Evolutionary conservation across 2,888 invertebrate species (phyloP).

Genomic region (Parochlus steinenii): DNA sequence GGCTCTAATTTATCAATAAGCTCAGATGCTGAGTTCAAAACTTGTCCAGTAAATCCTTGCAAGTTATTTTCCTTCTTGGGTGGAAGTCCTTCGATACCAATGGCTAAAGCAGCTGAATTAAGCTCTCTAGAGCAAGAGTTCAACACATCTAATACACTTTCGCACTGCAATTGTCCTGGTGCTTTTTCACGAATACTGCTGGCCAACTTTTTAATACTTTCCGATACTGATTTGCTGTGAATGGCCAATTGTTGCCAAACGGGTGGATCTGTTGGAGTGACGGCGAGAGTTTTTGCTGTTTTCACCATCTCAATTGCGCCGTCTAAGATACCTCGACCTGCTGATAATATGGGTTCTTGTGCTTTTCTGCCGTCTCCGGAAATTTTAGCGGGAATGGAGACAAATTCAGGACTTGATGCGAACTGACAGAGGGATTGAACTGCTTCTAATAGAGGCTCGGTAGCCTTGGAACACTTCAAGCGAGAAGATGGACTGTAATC

Average conservation of each 20-base stretch:
- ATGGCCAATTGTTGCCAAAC: conserved; percentile 89
- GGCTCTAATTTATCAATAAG: conserved; percentile 73
- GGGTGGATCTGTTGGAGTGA: conserved; percentile 76
- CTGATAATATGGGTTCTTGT: conserved; percentile 75
- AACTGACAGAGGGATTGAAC: conserved; percentile 85
- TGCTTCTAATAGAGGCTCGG: conserved; percentile 72
- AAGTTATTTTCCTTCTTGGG: conserved; percentile 55
- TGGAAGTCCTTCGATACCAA: conserved; percentile 62
- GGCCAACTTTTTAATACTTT: conserved; percentile 88
- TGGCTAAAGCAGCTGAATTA: conserved; percentile 75
- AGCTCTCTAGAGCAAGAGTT: conserved; percentile 59
- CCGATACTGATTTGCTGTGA: conserved; percentile 90
- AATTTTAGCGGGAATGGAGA: conserved; percentile 81
- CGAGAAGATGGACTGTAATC: conserved; percentile 67
- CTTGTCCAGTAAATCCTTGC: conserved; percentile 60
- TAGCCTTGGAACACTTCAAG: conserved; percentile 55
- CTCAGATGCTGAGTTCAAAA: conserved; percentile 62
- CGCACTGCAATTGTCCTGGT: conserved; percentile 91
- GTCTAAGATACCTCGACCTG: conserved; percentile 62
- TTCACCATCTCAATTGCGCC: conserved; percentile 82
- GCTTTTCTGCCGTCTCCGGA: conserved; percentile 64
- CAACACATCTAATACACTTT: conserved; percentile 62
- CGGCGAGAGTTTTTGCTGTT: conserved; percentile 75
- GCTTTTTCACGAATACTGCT: conserved; percentile 87
- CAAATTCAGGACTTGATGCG: conserved; percentile 87